A percentile compares a stretch with the other conserved stretches of the same genome.
Evolutionary conservation across 2,888 invertebrate species (phyloP).

Genomic region (Mylabris sibirica): DNA sequence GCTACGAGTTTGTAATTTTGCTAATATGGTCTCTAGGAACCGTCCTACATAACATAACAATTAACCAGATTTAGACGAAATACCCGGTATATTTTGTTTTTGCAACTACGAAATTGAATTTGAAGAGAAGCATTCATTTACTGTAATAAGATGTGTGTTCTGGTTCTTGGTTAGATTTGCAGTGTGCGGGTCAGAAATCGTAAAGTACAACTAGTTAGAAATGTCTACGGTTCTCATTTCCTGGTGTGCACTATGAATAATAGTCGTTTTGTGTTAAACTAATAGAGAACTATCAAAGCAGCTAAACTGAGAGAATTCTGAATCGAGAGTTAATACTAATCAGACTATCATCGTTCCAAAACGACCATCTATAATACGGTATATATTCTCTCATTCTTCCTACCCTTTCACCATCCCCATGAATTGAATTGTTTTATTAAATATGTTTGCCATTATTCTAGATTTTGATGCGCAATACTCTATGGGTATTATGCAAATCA

Average conservation of each 20-base stretch:
- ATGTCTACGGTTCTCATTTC: constrained; percentile 39
- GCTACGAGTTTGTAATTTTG: too few relatives aligned
- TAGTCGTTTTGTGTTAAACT: constrained; percentile 40
- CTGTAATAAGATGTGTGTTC: constrained; percentile 21
- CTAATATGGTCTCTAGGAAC: too few relatives aligned
- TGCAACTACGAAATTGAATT: too few relatives aligned
- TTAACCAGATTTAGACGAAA: too few relatives aligned
- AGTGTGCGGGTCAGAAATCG: constrained; percentile 29
- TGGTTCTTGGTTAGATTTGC: constrained; percentile 18
- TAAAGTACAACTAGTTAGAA: constrained; percentile 9
- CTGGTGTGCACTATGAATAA: constrained; percentile 36
- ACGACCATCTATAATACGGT: constrained; percentile 16
- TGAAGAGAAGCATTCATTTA: constrained; percentile 39
- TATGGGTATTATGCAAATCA: constrained; percentile 34
- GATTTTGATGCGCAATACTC: constrained; percentile 22
- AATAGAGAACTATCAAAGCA: constrained; percentile 36
- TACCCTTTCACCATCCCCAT: not conserved
- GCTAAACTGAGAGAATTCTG: constrained; percentile 19
- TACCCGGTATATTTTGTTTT: too few relatives aligned
- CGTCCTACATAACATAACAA: too few relatives aligned
- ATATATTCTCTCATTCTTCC: not conserved
- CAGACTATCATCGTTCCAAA: constrained; percentile 24
- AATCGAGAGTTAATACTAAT: constrained; percentile 22
- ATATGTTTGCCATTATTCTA: constrained; percentile 22
- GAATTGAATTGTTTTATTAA: constrained; percentile 21